These are phyloP conservation scores for Dichetophora obliterata DNA, from an alignment of 2,888 invertebrate genomes.

Conservation along the genomic window DNA sequence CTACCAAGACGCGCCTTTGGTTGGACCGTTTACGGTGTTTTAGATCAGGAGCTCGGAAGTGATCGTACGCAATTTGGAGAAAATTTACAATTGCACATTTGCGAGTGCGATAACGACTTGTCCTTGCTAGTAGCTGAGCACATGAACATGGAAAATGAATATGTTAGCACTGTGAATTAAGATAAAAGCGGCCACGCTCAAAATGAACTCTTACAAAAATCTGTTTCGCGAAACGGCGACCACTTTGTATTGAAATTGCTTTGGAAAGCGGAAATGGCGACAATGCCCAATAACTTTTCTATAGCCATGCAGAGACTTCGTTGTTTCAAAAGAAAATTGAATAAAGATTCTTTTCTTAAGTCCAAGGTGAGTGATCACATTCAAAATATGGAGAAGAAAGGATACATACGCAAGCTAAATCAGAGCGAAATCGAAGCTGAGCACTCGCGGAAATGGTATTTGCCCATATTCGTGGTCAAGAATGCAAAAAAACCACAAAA, in stretches of 20 bases:
- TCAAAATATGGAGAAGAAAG: constrained; percentile 37
- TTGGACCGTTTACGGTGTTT: constrained; percentile 39
- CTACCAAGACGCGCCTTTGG: constrained; percentile 33
- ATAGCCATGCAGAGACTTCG: constrained; percentile 45
- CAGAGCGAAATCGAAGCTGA: constrained; percentile 8
- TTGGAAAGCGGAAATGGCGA: constrained; percentile 48
- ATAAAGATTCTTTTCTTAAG: constrained; percentile 36
- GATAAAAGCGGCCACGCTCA: background rate
- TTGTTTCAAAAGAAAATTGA: constrained; percentile 48
- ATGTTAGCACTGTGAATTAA: background rate
- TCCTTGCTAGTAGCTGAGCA: constrained; percentile 32
- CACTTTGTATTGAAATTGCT: constrained; percentile 47
- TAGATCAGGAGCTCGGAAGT: background rate
- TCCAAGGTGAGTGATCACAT: constrained; percentile 33
- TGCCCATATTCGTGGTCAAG: constrained; percentile 50
- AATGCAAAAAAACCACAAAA: constrained; percentile 56
- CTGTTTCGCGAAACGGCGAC: constrained; percentile 28
- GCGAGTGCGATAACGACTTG: constrained; percentile 39
- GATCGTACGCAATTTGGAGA: no score
- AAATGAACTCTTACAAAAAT: constrained; percentile 17
- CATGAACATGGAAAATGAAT: constrained; percentile 26
- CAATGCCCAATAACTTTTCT: constrained; percentile 48
- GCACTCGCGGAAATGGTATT: constrained; percentile 50
- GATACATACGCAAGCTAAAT: constrained; percentile 40
- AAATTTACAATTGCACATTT: constrained; percentile 29